Percentiles rank a stretch among this genome's conserved stretches.
These are phyloP conservation scores for Leptopilina syphax DNA, from an alignment of 2,888 invertebrate genomes.

Conservation along the genomic window DNA sequence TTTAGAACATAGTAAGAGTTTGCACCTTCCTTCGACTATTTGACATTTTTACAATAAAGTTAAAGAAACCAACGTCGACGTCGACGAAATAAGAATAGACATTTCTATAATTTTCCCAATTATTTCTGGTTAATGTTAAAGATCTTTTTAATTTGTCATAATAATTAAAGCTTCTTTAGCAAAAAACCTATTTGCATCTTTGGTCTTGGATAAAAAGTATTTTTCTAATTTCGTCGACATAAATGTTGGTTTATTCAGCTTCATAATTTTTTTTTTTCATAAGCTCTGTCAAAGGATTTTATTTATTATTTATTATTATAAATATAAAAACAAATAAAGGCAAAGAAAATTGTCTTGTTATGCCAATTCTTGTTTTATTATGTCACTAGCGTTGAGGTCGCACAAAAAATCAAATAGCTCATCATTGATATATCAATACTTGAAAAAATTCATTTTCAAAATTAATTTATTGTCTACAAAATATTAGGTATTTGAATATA, in stretches of 20 bases:
- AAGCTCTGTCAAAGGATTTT: neutral
- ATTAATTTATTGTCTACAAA: conserved; percentile 61
- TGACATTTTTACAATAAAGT: neutral
- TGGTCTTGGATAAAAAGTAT: too few species aligned
- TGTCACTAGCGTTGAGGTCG: conserved; percentile 49
- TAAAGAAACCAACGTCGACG: too few species aligned
- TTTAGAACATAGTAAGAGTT: neutral
- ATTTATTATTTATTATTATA: neutral
- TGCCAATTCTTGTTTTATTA: conserved; percentile 29
- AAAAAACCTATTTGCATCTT: too few species aligned
- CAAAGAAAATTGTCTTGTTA: neutral
- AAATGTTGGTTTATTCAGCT: too few species aligned
- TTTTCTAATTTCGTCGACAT: too few species aligned
- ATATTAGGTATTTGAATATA: conserved; percentile 43
- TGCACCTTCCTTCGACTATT: conserved; percentile 1
- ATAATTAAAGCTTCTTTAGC: too few species aligned
- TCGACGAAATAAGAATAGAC: too few species aligned
- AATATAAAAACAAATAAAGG: neutral
- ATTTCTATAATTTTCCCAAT: too few species aligned
- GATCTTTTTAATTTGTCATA: too few species aligned
- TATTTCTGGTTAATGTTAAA: too few species aligned
- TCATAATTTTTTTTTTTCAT: too few species aligned
- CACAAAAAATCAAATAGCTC: conserved; percentile 55
- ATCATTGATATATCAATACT: conserved; percentile 57
- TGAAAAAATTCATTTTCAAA: conserved; percentile 58